Evolutionary conservation across 2,888 invertebrate species (phyloP), one percentile per base, ranked within the genome.

Genomic region (Stratiomys singularior): DNA sequence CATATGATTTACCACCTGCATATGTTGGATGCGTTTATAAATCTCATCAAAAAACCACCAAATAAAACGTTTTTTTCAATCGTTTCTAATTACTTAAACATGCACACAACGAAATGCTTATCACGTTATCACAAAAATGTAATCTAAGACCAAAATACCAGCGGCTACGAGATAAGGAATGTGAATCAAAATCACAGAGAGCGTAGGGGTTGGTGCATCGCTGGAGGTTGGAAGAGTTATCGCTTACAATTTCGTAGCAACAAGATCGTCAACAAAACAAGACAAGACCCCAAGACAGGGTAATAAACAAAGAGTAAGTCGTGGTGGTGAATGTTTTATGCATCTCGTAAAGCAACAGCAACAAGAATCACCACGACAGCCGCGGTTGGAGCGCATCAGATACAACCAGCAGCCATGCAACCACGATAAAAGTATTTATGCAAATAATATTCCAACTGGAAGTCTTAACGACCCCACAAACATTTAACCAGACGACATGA

Each of bases 221-320:
- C 60, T 60, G 60, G 60, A 74, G 58, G 74, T 74, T 74, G 58
- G 30, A 58, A 58, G 74, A 74, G 58, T 74, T 74, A 74, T 74
- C 74, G 69, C 69, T 69, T 47, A 69, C 69, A 69, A 47, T 47
- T 63, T 1, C 21, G 72, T 44, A 37, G 21, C 21, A 37, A 37
- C 37, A 30, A 66, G 47, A 69, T 23, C 18, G 30, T 37, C 30
- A 66, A 69, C 69, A 47, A 37, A 44, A 47, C 28, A 44, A 69
- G 30, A 37, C 37, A n/a, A n/a, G n/a, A 3, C 37, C 37, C 5
- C 37, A 9, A 37, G 9, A 37, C 5, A 37, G 30, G 47, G 47
- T 47, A 44, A 69, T 69, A 69, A 69, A 69, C 69, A 69, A 66
- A 18, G n/a, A 47, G 46, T 46, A 46, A 23, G 69, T 69, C 69